A percentile compares a stretch with the other conserved stretches of the same genome.
Conservation (phyloP, 2,888 invertebrate species). For the Ophion ellenae region DNA sequence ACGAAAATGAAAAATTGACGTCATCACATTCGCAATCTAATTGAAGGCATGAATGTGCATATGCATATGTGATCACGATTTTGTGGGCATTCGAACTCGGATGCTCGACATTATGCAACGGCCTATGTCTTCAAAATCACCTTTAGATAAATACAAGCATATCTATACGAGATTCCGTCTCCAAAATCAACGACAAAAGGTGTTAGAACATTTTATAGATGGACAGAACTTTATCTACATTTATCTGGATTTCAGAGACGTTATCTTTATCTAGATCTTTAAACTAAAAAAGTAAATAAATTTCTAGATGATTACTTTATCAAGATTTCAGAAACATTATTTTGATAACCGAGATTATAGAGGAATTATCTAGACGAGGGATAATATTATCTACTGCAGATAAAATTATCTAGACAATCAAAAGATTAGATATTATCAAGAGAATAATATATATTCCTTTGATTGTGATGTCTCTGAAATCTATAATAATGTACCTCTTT, state of each 20-base stretch:
- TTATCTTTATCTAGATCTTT: neutral
- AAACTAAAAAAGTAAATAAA: no score
- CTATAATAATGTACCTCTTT: no score
- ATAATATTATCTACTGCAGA: neutral
- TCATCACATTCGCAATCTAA: conserved; percentile 50
- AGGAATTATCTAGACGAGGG: neutral
- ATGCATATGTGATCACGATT: neutral
- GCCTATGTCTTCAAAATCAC: neutral
- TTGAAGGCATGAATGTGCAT: conserved; percentile 41
- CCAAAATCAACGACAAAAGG: neutral
- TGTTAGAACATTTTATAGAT: no score
- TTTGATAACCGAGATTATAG: neutral
- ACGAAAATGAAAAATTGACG: conserved; percentile 44
- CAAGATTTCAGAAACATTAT: neutral
- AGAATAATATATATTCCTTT: no score
- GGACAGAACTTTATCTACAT: neutral
- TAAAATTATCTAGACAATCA: neutral
- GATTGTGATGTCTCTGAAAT: no score
- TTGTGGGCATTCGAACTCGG: no score
- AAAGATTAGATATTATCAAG: no score
- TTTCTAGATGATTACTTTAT: neutral
- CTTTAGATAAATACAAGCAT: neutral
- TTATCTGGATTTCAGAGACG: neutral
- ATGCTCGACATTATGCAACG: neutral
- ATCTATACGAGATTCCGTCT: neutral